A percentile compares a stretch with the other conserved stretches of the same genome.
These are phyloP conservation scores for Aplodontia rufa DNA, from an alignment of 2,113 vertebrate genomes.

Conservation along the genomic window DNA sequence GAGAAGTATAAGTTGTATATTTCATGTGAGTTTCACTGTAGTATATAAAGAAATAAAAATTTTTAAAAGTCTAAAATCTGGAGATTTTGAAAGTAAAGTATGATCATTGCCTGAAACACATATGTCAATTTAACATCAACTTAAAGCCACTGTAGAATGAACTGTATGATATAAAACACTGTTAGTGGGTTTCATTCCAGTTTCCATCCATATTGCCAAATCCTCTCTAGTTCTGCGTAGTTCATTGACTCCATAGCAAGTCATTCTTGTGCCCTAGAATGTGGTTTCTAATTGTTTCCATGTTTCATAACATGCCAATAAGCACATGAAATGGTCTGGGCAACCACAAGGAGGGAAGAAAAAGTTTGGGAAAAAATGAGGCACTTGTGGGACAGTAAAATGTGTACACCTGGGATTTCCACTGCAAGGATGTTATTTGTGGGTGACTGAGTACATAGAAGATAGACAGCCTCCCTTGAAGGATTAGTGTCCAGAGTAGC, in stretches of 20 bases:
- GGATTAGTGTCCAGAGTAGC: not conserved
- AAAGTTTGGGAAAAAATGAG: slow-evolving; percentile 57
- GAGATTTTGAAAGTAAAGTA: slow-evolving; percentile 2
- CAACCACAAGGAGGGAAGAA: slow-evolving; percentile 35
- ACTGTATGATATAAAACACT: slow-evolving; percentile 37
- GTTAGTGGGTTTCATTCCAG: slow-evolving; percentile 42
- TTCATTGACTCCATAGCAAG: slow-evolving; percentile 52
- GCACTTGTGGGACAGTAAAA: not conserved
- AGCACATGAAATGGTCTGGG: slow-evolving; percentile 63
- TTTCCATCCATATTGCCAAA: slow-evolving; percentile 59
- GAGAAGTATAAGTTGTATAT: slow-evolving; percentile 52
- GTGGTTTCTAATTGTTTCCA: slow-evolving; percentile 77
- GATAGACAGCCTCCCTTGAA: not conserved
- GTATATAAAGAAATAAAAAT: slow-evolving; percentile 54
- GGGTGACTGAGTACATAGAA: not conserved
- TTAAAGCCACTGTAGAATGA: slow-evolving; percentile 33
- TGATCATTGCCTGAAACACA: slow-evolving; percentile 17
- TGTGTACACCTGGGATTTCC: slow-evolving; percentile 48
- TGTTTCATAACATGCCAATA: slow-evolving; percentile 74
- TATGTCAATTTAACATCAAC: slow-evolving; percentile 10
- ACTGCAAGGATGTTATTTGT: slow-evolving; percentile 53
- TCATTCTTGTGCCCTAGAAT: slow-evolving; percentile 48
- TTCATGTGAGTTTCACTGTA: slow-evolving; percentile 47
- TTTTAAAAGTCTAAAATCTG: not conserved
- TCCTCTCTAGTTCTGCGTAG: slow-evolving; percentile 66